Conservation (phyloP, 2,113 vertebrate species). For the Zingel zingel region DNA sequence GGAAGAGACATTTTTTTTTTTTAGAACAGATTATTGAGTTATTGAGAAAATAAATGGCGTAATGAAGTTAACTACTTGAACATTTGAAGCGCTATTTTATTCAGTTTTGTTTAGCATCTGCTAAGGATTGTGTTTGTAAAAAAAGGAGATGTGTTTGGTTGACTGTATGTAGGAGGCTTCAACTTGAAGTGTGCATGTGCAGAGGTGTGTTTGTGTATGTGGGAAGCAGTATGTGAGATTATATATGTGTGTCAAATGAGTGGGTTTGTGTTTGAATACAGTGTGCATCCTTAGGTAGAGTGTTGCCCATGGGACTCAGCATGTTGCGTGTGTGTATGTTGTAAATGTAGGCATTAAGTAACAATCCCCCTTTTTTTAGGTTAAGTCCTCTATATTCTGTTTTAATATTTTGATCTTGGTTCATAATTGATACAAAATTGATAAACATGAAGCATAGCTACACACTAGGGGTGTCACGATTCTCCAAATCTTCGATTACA, state of each 20-base stretch:
- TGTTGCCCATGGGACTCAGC: conserved; percentile 16
- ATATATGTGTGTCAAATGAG: conserved; percentile 48
- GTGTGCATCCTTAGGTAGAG: conserved; percentile 29
- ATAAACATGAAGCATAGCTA: conserved; percentile 9
- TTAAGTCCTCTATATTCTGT: conserved; percentile 66
- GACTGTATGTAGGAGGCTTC: conserved; percentile 29
- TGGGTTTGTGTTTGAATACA: conserved; percentile 50
- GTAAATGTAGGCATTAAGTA: conserved; percentile 3
- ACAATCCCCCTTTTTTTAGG: conserved; percentile 59
- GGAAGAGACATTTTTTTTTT: not conserved
- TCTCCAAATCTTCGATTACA: no score
- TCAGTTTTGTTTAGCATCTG: not conserved
- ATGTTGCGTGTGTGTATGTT: conserved; percentile 22
- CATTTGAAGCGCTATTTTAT: not conserved
- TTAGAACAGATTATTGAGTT: not conserved
- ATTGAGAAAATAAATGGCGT: not conserved
- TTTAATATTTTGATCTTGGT: conserved; percentile 41
- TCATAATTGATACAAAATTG: conserved; percentile 51
- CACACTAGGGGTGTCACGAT: not conserved
- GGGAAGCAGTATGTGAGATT: conserved; percentile 12
- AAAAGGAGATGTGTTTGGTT: conserved; percentile 20
- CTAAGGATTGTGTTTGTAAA: not conserved
- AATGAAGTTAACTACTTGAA: not conserved
- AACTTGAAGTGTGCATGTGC: conserved; percentile 2
- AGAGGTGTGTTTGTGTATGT: not conserved